Evolutionary conservation across 2,797 vertebrate genomes (phyloP).

Genomic region (Acrocephalus scirpaceus): DNA sequence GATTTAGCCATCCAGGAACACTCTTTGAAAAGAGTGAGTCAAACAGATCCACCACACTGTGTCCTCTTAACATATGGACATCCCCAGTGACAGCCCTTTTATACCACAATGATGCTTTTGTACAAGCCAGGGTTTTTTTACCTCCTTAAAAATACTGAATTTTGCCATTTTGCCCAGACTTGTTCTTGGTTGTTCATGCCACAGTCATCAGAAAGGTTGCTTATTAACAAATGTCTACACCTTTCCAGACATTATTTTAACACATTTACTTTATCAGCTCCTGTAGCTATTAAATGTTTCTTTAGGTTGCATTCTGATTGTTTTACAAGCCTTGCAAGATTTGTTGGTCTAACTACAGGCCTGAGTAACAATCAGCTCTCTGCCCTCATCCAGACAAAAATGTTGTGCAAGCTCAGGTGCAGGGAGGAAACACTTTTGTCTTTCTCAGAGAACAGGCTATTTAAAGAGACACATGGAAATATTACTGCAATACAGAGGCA

Average conservation of each 20-base stretch:
- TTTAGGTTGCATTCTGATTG: neutral
- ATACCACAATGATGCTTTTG: neutral
- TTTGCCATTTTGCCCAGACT: neutral
- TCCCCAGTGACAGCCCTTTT: neutral
- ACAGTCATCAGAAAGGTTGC: neutral
- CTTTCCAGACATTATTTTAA: neutral
- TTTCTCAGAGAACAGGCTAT: neutral
- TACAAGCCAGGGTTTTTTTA: neutral
- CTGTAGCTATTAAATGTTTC: neutral
- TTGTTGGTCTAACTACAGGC: neutral
- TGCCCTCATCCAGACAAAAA: neutral
- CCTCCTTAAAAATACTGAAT: neutral
- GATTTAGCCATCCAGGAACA: neutral
- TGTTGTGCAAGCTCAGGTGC: neutral
- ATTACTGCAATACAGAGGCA: neutral
- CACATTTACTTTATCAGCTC: neutral
- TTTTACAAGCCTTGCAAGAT: neutral
- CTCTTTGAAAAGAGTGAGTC: neutral
- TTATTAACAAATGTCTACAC: neutral
- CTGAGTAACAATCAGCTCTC: neutral
- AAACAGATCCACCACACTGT: fast-evolving
- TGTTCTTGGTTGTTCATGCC: neutral
- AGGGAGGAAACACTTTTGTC: neutral
- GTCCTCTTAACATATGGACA: neutral
- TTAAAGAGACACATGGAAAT: neutral